Base-by-base conservation (phyloP, 2,797 vertebrate species). In the Heterohyrax brucei region DNA sequence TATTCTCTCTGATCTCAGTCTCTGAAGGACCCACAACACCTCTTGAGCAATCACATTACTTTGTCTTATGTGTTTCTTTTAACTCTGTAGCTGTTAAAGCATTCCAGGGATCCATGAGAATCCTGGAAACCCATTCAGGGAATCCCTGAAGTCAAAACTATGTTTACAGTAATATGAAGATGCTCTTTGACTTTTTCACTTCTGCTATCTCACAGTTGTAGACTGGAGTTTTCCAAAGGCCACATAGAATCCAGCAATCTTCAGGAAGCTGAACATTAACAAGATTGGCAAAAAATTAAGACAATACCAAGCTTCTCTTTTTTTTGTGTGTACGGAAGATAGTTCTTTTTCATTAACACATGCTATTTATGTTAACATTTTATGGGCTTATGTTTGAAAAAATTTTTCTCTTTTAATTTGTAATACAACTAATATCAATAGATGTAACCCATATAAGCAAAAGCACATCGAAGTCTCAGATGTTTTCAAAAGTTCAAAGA, bases 271-370 rank as follows among this genome's bases (percentile, higher is more conserved):
- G 80, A 76, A 28, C 44, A 61, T 46, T 33, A 86, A 30, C 19
- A 96, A 87, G 64, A 84, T 62, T 84, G 70, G 12, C 4, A 24
- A 88, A 95, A 72, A 87, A 16, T 1, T 44, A 77, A 93, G 82
- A 59, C 44, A 76, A 78, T 92, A 21, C 3, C 28, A 87, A 61
- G 39, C 12, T 94, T 94, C 39, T 92, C 66, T 19, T 14, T 77
- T 82, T 89, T 56, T 21, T 12, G 73, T 82, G 85, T 56, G 21
- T 2, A 0, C 1, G 12, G 4, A 24, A 39, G 88, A 56, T 28
- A 59, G n/a, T n/a, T n/a, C n/a, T 72, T 93, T 93, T 61, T n/a
- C 22, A 10, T 50, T 72, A 80, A 90, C 72, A 46, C 16, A 75
- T 79, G 19, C 70, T 73, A 78, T 73, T 87, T 92, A 73, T 92